These are phyloP conservation scores for Astyanax mexicanus DNA, from an alignment of 2,797 vertebrate genomes.

Conservation along the genomic window DNA sequence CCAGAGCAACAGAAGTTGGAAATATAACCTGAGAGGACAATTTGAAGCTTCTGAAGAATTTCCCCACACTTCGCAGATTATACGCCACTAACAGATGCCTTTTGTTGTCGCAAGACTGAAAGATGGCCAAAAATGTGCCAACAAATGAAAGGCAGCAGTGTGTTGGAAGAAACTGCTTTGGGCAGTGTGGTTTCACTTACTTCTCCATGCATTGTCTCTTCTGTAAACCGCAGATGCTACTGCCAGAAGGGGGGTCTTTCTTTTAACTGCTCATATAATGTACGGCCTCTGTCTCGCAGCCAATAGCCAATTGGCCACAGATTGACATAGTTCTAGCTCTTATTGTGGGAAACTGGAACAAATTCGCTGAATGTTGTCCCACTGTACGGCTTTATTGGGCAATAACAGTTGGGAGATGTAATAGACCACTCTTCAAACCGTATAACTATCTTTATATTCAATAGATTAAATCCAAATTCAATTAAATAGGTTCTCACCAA, in stretches of 20 bases:
- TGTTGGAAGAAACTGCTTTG: conserved; percentile 10
- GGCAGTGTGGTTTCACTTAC: conserved; percentile 32
- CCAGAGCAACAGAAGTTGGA: conserved; percentile 7
- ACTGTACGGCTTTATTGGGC: not conserved
- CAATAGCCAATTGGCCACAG: not conserved
- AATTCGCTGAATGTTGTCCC: not conserved
- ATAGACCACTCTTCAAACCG: not conserved
- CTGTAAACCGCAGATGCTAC: conserved; percentile 1
- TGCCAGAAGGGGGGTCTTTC: not conserved
- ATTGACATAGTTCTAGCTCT: not conserved
- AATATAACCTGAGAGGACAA: conserved; percentile 6
- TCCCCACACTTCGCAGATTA: conserved; percentile 32
- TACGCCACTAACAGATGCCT: conserved; percentile 8
- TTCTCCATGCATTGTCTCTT: conserved; percentile 8
- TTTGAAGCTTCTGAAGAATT: conserved; percentile 21
- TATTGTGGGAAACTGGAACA: not conserved
- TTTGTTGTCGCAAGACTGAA: conserved; percentile 4
- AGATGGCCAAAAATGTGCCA: conserved; percentile 1
- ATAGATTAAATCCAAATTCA: no score
- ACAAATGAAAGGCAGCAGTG: conserved; percentile 8
- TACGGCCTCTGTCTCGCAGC: not conserved
- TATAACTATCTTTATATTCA: not conserved
- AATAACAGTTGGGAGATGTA: not conserved
- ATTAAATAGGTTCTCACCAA: no score
- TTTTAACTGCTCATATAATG: not conserved